Percentiles rank a stretch among this genome's conserved stretches.
phyloP scores from a whole-genome alignment of 2,888 invertebrate genomes.

The Melanostoma scalare region DNA sequence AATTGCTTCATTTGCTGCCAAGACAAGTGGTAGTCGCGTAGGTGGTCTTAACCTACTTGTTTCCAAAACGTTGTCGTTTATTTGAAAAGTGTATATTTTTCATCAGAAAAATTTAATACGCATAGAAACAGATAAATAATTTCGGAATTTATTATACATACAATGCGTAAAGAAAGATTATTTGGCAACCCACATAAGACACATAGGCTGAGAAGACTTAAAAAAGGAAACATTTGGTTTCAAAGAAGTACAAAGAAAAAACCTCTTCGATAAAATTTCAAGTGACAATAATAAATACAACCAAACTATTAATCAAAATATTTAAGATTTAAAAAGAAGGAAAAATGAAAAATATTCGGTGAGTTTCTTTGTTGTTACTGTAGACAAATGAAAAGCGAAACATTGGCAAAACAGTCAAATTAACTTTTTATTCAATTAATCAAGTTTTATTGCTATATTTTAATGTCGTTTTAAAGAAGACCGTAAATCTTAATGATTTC shows the following conservation, averaged over 20 bases:
- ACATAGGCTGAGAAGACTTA: conserved; percentile 2
- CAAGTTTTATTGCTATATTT: conserved; percentile 5
- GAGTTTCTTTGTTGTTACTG: too few relatives aligned
- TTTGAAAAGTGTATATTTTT: conserved; percentile 53
- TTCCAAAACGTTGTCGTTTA: conserved; percentile 56
- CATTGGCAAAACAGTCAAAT: too few relatives aligned
- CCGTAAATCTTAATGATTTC: not conserved
- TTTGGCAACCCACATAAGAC: conserved; percentile 39
- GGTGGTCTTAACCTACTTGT: conserved; percentile 70
- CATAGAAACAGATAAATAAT: conserved; percentile 62
- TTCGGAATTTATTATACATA: not conserved
- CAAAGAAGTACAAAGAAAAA: conserved; percentile 10
- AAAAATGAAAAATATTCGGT: not conserved
- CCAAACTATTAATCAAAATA: too few relatives aligned
- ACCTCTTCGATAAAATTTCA: not conserved
- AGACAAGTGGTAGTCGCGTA: conserved; percentile 59
- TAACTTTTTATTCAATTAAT: not conserved
- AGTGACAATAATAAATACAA: too few relatives aligned
- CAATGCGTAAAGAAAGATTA: not conserved
- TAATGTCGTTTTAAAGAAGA: conserved; percentile 3
- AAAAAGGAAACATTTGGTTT: conserved; percentile 5
- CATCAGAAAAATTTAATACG: conserved; percentile 27
- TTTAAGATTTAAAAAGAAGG: conserved; percentile 33
- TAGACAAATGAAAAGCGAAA: too few relatives aligned
- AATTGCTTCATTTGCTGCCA: conserved; percentile 72